Percentiles rank a stretch among this genome's conserved stretches.
phyloP scores from a whole-genome alignment of 2,113 vertebrate species.

The Hippocampus abdominalis region DNA sequence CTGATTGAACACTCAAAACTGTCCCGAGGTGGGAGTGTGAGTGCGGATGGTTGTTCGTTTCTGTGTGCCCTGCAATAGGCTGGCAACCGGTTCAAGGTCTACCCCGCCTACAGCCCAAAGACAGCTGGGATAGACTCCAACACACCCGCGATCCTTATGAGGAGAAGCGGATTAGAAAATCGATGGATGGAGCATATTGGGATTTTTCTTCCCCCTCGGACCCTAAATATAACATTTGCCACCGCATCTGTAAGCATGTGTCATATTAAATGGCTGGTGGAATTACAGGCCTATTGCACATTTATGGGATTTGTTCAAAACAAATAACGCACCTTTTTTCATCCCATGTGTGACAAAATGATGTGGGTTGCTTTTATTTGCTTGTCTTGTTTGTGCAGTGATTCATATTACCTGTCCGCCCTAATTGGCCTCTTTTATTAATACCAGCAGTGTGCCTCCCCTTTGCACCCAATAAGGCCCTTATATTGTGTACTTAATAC shows the following conservation, averaged over 20 bases:
- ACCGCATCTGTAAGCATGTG: background rate
- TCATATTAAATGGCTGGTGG: background rate
- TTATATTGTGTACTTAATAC: conserved; percentile 84
- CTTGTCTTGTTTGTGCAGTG: conserved; percentile 57
- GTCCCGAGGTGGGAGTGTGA: too few relatives aligned
- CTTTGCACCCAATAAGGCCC: conserved; percentile 71
- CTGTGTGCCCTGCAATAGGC: too few relatives aligned
- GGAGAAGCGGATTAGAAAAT: too few relatives aligned
- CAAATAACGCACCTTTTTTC: background rate
- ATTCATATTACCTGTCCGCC: conserved; percentile 83
- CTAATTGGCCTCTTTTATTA: conserved; percentile 85
- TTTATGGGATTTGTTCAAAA: conserved; percentile 45
- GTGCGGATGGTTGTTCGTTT: too few relatives aligned
- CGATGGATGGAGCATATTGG: too few relatives aligned
- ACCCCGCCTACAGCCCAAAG: too few relatives aligned
- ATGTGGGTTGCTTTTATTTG: conserved; percentile 33
- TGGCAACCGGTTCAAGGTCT: too few relatives aligned
- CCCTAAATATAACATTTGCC: background rate
- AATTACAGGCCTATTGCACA: conserved; percentile 4
- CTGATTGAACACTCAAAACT: too few relatives aligned
- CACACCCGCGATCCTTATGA: too few relatives aligned
- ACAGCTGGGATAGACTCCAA: too few relatives aligned
- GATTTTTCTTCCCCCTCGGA: background rate
- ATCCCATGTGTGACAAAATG: background rate
- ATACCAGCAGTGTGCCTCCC: conserved; percentile 78